Base-by-base conservation (phyloP, 2,113 vertebrate species). In the Gambusia holbrooki region DNA sequence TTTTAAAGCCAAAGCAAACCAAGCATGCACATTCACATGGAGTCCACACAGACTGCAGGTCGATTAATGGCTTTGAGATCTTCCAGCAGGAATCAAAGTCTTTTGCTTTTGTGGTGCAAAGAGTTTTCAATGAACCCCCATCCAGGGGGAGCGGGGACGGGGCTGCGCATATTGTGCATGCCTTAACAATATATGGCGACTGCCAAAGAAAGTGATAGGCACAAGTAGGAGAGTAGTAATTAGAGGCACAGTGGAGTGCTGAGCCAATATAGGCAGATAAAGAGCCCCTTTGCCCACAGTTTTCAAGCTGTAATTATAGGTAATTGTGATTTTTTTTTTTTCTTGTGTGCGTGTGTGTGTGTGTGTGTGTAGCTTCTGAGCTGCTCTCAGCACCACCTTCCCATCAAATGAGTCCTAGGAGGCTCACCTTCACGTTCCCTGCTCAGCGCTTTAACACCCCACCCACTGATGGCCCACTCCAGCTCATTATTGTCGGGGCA, bases 361-460 rank as follows among this genome's bases (percentile, higher is more conserved):
- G 42, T 66, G 45, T 62, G 51, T 82, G 77, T 84, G 77, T 84
- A 81, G 78, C 86, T 83, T 84, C 79, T 76, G 77, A 84, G 80
- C 88, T 88, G 88, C 80, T 84, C 82, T 89, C 84, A 90, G 88
- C 86, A 82, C 73, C 62, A 62, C 30, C 62, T 83, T 80, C 82
- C 84, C 84, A 81, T 90, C 77, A 91, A 90, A 93, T 88, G 89
- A 93, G 91, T 87, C 90, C 85, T 84, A 32, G 64, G 89, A 89
- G 89, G 86, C 87, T 92, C 84, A 90, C 89, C 89, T 93, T 91
- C 82, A 88, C 86, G 89, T 91, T 82, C 83, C 58, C 72, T 77
- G 79, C 89, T 94, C 93, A 94, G 93, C 93, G 92, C 79, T 94
- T 92, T 92, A 74, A 68, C 79, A 85, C 81, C 81, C 83, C 87